phyloP scores from a whole-genome alignment of 23 tunicate species.

The Trididemnum nubilum region DNA sequence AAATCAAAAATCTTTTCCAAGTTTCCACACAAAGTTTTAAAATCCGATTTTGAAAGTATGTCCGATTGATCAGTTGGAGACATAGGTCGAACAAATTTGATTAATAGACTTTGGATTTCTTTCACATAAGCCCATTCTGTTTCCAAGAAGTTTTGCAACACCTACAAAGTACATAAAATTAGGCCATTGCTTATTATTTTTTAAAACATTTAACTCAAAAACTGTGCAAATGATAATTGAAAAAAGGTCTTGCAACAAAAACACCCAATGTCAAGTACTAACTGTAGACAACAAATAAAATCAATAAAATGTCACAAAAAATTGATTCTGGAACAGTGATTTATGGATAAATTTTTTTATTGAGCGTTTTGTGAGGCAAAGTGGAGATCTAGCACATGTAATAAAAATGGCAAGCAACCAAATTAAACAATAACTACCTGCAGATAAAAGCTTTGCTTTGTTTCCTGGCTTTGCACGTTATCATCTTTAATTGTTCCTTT shows the following conservation, averaged over 20 bases:
- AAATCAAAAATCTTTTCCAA: slow-evolving; percentile 69
- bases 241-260: no score
- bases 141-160: slow-evolving; percentile 70
- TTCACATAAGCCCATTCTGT: slow-evolving; percentile 69
- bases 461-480: slow-evolving; percentile 55
- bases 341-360: no score
- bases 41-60: slow-evolving; percentile 37
- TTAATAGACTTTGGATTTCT: slow-evolving; percentile 61
- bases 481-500: slow-evolving; percentile 45
- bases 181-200: no score
- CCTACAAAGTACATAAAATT: slow-evolving; percentile 59
- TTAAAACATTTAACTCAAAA: no score
- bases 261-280: no score
- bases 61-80: slow-evolving; percentile 35
- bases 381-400: no score
- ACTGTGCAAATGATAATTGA: no score
- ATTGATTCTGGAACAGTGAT: no score
- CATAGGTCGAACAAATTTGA: slow-evolving; percentile 54
- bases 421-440: slow-evolving; percentile 35
- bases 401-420: background rate
- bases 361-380: no score
- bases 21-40: slow-evolving; percentile 53
- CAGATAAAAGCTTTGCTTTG: slow-evolving; percentile 69
- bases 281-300: no score
- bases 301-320: no score